Evolutionary conservation across 1,140 invertebrate genomes (phyloP).

Genomic region (Aporrectodea caliginosa): DNA sequence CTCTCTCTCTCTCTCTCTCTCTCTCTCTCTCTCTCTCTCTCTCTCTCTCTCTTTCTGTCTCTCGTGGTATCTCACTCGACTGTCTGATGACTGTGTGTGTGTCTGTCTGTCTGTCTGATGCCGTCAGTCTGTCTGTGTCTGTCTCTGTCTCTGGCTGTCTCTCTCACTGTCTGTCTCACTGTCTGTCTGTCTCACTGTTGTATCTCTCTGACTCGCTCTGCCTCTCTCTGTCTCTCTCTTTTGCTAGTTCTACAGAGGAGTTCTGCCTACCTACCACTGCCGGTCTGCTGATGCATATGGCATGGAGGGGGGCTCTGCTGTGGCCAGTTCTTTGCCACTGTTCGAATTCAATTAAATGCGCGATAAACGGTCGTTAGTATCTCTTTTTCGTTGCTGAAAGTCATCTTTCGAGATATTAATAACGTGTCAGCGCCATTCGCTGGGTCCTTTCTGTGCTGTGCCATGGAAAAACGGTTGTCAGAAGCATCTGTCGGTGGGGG

Average conservation of each 20-base stretch:
- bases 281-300: no score
- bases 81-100: not conserved
- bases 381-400: no score
- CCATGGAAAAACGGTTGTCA: not conserved
- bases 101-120: not conserved
- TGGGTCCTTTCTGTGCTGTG: not conserved
- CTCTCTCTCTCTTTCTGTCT: not conserved
- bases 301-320: no score
- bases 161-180: not conserved
- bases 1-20: not conserved
- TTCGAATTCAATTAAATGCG: no score
- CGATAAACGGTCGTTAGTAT: no score
- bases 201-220: no score
- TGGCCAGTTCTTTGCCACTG: no score
- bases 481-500: not conserved
- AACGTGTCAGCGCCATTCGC: not conserved
- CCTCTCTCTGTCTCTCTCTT: no score
- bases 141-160: no score
- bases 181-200: not conserved
- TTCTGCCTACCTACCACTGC: no score
- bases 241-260: no score
- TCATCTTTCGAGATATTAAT: not conserved
- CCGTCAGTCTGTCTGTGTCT: no score
- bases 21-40: not conserved
- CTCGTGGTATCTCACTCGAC: not conserved